These are phyloP conservation scores for Coregonus clupeaformis DNA, from an alignment of 2,113 vertebrate genomes.

Conservation along the genomic window DNA sequence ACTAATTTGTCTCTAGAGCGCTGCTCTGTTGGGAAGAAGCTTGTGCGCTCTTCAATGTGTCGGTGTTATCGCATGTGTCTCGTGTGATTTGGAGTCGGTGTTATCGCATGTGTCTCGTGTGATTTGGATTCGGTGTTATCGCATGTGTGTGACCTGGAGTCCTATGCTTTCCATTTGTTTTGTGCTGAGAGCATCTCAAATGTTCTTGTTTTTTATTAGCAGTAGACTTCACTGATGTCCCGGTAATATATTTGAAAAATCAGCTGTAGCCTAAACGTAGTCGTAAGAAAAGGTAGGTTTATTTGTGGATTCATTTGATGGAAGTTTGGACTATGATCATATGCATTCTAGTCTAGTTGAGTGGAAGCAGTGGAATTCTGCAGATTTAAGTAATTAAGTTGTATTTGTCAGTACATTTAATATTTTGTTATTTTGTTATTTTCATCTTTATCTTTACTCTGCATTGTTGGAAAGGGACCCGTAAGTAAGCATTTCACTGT, in stretches of 20 bases:
- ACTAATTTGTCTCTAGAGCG: neutral
- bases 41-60: neutral
- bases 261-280: neutral
- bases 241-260: neutral
- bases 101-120: neutral
- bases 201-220: constrained; percentile 15
- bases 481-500: too few species aligned
- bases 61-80: neutral
- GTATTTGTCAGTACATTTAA: neutral
- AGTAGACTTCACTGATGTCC: neutral
- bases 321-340: neutral
- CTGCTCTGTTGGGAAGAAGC: neutral
- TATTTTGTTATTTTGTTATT: too few species aligned
- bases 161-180: neutral
- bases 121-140: too few species aligned
- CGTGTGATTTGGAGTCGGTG: neutral
- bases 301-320: neutral
- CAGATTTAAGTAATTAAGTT: too few species aligned
- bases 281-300: constrained; percentile 27
- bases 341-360: neutral
- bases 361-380: too few species aligned
- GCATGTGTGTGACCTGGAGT: neutral
- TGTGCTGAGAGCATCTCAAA: neutral
- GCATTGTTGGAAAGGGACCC: too few species aligned
- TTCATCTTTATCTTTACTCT: too few species aligned